Conservation (phyloP, 2,113 vertebrate genomes). For the Phoxinus phoxinus region DNA sequence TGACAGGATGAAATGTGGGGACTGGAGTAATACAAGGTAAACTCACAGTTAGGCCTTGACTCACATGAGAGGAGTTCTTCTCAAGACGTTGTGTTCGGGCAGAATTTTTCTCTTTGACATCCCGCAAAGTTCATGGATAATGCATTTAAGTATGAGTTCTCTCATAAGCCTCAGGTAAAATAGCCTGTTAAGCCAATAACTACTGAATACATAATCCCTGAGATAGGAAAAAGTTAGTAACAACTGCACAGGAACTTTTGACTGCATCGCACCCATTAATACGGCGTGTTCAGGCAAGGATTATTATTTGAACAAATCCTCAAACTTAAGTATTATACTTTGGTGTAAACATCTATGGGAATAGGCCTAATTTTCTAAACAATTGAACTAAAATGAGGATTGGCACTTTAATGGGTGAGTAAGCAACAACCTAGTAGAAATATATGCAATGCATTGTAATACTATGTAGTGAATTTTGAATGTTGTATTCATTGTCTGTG, state of each 20-base stretch:
- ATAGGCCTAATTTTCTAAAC: no score
- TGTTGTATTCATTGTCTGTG: no score
- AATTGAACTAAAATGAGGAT: no score
- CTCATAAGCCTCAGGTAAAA: conserved; percentile 17
- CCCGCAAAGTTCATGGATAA: not conserved
- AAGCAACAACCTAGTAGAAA: no score
- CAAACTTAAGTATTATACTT: not conserved
- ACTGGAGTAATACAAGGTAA: not conserved
- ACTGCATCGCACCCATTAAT: not conserved
- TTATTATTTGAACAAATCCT: not conserved
- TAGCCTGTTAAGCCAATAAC: conserved; percentile 31
- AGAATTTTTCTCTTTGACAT: conserved; percentile 3
- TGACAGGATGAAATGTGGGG: not conserved
- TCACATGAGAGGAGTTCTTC: not conserved
- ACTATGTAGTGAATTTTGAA: no score
- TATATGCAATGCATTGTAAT: no score
- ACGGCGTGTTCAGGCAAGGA: not conserved
- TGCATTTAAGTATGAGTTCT: not conserved
- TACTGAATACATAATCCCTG: conserved; percentile 33
- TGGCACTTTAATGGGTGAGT: no score
- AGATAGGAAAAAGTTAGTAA: conserved; percentile 20
- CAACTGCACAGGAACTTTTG: conserved; percentile 6
- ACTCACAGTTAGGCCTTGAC: conserved; percentile 8
- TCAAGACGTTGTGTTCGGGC: not conserved
- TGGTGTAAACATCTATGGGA: not conserved